Evolutionary conservation across 30 jellyfish, hydroid and myxozoan species (phyloP).

Genomic region (Rhopilema esculentum): DNA sequence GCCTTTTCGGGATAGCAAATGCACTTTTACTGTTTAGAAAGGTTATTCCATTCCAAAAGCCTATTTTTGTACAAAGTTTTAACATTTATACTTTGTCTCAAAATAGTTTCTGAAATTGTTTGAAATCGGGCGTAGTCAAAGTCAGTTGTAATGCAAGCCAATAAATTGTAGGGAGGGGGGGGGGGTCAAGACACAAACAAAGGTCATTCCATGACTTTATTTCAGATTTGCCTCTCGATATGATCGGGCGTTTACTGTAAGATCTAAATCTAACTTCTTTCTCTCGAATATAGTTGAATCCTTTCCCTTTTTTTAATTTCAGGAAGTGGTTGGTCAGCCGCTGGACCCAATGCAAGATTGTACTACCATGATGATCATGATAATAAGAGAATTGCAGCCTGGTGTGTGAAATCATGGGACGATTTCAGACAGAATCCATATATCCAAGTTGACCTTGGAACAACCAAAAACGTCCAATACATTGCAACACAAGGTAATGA

Average conservation of each 20-base stretch:
- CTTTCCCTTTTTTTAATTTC: neutral
- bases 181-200: no score
- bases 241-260: neutral
- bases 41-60: no score
- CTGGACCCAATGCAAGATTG: constrained; percentile 89
- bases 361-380: constrained; percentile 83
- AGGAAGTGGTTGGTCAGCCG: constrained; percentile 87
- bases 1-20: no score
- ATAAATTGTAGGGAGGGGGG: no score
- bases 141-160: no score
- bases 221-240: no score
- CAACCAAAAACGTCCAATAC: constrained; percentile 62
- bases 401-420: constrained; percentile 87
- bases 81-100: no score
- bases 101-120: no score
- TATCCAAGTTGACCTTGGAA: constrained; percentile 86
- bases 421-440: constrained; percentile 56
- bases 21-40: no score
- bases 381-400: constrained; percentile 95
- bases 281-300: neutral
- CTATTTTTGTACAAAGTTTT: no score
- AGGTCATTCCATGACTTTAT: no score
- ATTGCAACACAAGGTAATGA: constrained; percentile 93
- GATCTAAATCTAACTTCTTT: neutral
- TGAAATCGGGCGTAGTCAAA: no score